A percentile compares a stretch with the other conserved stretches of the same genome.
These are phyloP conservation scores for Muscicapa striata DNA, from an alignment of 2,797 vertebrate species.

Conservation along the genomic window DNA sequence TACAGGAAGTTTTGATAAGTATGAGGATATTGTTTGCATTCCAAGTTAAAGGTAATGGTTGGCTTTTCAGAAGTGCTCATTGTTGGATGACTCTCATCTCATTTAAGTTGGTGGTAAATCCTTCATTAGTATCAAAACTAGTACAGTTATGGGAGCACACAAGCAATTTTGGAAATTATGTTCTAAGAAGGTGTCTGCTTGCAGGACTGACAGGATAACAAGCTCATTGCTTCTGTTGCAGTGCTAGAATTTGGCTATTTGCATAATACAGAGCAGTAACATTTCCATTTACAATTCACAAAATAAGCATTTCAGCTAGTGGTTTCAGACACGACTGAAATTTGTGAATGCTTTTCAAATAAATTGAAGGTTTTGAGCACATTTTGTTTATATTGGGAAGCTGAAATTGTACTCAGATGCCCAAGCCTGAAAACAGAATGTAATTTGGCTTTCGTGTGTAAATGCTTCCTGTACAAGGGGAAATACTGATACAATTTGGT, in stretches of 20 bases:
- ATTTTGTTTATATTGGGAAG: neutral
- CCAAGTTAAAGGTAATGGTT: neutral
- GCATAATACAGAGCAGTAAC: conserved; percentile 13
- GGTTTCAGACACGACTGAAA: neutral
- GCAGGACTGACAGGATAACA: conserved; percentile 20
- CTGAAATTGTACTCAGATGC: neutral
- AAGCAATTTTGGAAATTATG: neutral
- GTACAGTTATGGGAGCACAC: neutral
- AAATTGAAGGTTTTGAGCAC: conserved; percentile 25
- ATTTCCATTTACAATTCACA: conserved; percentile 12
- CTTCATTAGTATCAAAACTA: neutral
- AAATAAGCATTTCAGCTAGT: conserved; percentile 16
- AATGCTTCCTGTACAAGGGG: neutral
- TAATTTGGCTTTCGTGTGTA: neutral
- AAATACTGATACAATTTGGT: neutral
- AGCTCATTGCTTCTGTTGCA: conserved; percentile 10
- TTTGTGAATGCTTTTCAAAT: neutral
- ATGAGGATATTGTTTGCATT: neutral
- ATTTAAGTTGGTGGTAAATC: neutral
- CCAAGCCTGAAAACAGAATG: neutral
- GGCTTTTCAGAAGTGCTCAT: neutral
- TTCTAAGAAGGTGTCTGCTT: neutral
- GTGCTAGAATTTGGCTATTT: neutral
- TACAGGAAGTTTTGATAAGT: neutral
- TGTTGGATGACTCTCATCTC: neutral